Conservation (phyloP, 64 coral and sea anemone genomes). For the Acropora tenuis region DNA sequence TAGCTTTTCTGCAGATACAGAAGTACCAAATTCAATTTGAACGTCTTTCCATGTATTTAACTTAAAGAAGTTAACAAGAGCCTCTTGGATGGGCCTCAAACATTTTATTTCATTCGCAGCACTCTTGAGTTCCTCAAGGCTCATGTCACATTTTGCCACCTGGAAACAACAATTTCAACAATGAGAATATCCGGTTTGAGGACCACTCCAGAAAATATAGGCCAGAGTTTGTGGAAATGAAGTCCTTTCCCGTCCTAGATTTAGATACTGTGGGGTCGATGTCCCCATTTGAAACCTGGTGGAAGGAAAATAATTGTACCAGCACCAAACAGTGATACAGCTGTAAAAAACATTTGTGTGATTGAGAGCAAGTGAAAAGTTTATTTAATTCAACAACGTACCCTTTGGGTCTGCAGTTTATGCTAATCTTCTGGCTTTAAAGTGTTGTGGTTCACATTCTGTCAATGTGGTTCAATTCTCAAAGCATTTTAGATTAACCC, state of each 20-base stretch:
- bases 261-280: slow-evolving; percentile 5
- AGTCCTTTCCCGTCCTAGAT: slow-evolving; percentile 2
- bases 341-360: too few species aligned
- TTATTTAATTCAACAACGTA: too few species aligned
- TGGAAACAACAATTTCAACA: background rate
- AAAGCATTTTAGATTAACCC: too few species aligned
- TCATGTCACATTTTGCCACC: slow-evolving; percentile 41
- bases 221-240: slow-evolving; percentile 24
- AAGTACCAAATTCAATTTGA: background rate
- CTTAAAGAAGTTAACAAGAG: slow-evolving; percentile 40
- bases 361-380: too few species aligned
- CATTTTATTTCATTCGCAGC: background rate
- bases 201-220: slow-evolving; percentile 14
- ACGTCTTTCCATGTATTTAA: background rate
- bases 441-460: too few species aligned
- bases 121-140: background rate
- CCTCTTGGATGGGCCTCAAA: slow-evolving; percentile 30
- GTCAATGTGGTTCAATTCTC: too few species aligned
- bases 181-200: background rate
- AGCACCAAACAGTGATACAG: background rate
- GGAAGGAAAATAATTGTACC: background rate
- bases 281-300: background rate
- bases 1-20: background rate
- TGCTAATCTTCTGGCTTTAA: too few species aligned
- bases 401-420: too few species aligned